phyloP scores from a whole-genome alignment of 2,888 invertebrate genomes.

The Ochlodes sylvanus region DNA sequence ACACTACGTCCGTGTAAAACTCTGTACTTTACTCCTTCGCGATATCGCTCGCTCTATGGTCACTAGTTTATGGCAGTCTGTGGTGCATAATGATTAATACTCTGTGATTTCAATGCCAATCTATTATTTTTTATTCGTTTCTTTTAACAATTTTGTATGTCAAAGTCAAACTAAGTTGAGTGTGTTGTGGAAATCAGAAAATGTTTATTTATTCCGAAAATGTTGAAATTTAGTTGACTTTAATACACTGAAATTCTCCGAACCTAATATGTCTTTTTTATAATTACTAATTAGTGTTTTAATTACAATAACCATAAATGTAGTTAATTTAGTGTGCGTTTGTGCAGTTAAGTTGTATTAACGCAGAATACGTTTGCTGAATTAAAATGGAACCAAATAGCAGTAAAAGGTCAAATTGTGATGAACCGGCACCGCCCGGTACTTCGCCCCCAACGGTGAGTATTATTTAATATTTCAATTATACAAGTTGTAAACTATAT shows the following conservation, averaged over 20 bases:
- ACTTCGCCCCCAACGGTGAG: slow-evolving; percentile 39
- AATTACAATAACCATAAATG: background rate
- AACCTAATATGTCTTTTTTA: background rate
- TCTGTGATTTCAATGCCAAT: too few relatives aligned
- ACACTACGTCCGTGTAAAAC: too few relatives aligned
- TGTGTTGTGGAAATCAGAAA: background rate
- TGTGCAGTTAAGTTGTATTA: background rate
- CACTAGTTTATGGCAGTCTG: background rate
- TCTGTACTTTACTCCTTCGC: too few relatives aligned
- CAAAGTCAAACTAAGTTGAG: background rate
- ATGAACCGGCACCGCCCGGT: slow-evolving; percentile 39
- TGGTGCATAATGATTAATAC: background rate
- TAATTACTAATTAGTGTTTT: background rate
- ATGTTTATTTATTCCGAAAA: background rate
- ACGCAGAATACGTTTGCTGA: background rate
- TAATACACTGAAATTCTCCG: too few relatives aligned
- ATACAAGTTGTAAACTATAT: background rate
- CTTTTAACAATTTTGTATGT: too few relatives aligned
- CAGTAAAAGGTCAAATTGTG: background rate
- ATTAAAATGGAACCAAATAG: slow-evolving; percentile 18
- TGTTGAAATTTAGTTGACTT: too few relatives aligned
- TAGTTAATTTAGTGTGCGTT: background rate
- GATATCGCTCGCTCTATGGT: too few relatives aligned
- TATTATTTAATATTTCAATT: background rate
- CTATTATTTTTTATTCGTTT: too few relatives aligned